These are phyloP conservation scores for Zaprionus africanus DNA, from an alignment of 1,140 invertebrate genomes.

Conservation along the genomic window DNA sequence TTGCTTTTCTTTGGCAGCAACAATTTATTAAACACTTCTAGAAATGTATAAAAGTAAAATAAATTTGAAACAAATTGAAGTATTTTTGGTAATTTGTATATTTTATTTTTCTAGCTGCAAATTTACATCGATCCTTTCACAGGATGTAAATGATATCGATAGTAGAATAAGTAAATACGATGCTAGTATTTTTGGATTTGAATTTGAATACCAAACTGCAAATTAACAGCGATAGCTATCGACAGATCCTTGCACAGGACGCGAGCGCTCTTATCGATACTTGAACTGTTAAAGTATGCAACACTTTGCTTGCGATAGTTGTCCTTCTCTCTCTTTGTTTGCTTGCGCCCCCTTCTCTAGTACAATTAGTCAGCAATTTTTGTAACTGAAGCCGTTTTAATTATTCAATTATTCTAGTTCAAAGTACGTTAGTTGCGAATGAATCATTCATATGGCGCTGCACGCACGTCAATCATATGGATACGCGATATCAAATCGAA, in stretches of 20 bases:
- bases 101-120: not conserved
- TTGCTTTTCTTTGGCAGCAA: not conserved
- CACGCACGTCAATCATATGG: slow-evolving; percentile 3
- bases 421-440: slow-evolving; percentile 7
- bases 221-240: not conserved
- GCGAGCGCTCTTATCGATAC: not conserved
- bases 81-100: not conserved
- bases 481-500: not conserved
- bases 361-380: slow-evolving; percentile 2
- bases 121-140: not conserved
- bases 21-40: not conserved
- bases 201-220: not conserved
- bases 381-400: not conserved
- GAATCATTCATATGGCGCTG: slow-evolving; percentile 11
- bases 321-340: not conserved
- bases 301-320: not conserved
- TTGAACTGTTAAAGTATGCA: not conserved
- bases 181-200: not conserved
- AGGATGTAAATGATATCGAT: not conserved
- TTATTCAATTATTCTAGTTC: slow-evolving; percentile 7
- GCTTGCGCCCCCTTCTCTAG: not conserved
- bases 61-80: too few relatives aligned
- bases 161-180: not conserved
- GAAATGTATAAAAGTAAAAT: not conserved
- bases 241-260: not conserved